Percentiles rank a stretch among this genome's conserved stretches.
Conservation (phyloP, 2,888 invertebrate species). For the Pollenia griseotomentosa region DNA sequence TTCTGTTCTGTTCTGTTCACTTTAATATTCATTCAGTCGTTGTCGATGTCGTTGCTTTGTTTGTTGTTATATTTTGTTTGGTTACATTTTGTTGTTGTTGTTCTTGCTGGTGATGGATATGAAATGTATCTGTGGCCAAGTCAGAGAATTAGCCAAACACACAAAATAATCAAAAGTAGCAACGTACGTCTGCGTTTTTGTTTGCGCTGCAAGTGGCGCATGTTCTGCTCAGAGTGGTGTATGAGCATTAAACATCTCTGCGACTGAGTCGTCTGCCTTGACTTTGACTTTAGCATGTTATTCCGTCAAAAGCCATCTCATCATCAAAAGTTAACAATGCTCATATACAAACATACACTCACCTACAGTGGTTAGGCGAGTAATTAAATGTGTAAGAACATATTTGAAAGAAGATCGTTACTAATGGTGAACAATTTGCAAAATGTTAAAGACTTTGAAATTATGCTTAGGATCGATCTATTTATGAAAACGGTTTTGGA, state of each 20-base stretch:
- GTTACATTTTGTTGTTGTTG: slow-evolving; percentile 39
- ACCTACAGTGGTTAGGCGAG: slow-evolving; percentile 49
- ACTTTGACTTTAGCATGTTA: slow-evolving; percentile 72
- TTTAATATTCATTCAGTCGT: slow-evolving; percentile 16
- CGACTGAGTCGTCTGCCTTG: slow-evolving; percentile 65
- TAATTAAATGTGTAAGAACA: no score
- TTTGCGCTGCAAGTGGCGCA: slow-evolving; percentile 25
- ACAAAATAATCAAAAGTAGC: slow-evolving; percentile 7
- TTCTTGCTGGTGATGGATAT: slow-evolving; percentile 55
- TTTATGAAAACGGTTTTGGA: no score
- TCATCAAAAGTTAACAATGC: slow-evolving; percentile 57
- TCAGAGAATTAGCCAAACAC: slow-evolving; percentile 65
- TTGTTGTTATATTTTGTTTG: slow-evolving; percentile 50
- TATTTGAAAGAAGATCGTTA: no score
- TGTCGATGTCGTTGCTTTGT: slow-evolving; percentile 20
- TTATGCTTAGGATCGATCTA: no score
- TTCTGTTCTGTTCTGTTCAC: slow-evolving; percentile 25
- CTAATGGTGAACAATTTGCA: no score
- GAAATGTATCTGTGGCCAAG: slow-evolving; percentile 64
- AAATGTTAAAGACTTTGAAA: no score
- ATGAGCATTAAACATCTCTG: slow-evolving; percentile 59
- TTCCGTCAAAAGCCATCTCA: slow-evolving; percentile 70
- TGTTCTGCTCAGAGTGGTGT: slow-evolving; percentile 24
- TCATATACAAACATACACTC: slow-evolving; percentile 31
- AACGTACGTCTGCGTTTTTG: slow-evolving; percentile 39